Base-by-base conservation (phyloP, 2,797 vertebrate genomes). In the Prunella strophiata region DNA sequence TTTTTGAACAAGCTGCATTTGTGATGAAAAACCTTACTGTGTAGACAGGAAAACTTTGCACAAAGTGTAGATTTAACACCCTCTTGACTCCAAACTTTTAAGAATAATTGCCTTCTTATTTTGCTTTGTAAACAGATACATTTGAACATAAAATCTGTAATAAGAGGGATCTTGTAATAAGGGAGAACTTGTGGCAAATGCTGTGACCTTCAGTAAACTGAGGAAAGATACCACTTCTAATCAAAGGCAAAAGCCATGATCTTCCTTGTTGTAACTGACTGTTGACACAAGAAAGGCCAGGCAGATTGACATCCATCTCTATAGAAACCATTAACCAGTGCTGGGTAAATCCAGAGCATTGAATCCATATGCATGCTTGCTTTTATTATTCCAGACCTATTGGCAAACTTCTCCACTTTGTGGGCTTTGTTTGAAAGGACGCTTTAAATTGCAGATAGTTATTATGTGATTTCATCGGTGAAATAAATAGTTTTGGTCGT, bases 251-350 rank as follows among this genome's bases (percentile, higher is more conserved):
- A 98, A 98, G 97, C 98, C 97, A 97, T 97, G 97, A 96, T 98
- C 98, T 98, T 98, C 98, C 97, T 96, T 97, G 97, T 98, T 97
- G 97, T 97, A 98, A 97, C 98, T 98, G 97, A 96, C 95, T 98
- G 98, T 98, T 98, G 98, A 98, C 98, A 98, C 97, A 98, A 98
- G 98, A 98, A 98, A 98, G 98, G 98, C 98, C 98, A 98, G 97
- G 97, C 96, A 97, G 98, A 98, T 98, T 98, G 98, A 98, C 97
- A 97, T 97, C 98, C 98, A 98, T 98, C 98, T 98, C 98, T 98
- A 98, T 98, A 98, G 98, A 98, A 98, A 98, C 98, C 98, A 98
- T 98, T 98, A 98, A 97, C 97, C 97, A 97, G 79, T 96, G 97
- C 97, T 22, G 97, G 97, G 96, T 97, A 98, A 98, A 98, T 97